Percentiles rank a stretch among this genome's conserved stretches.
These are phyloP conservation scores for Microcebus murinus DNA, from an alignment of 2,113 vertebrate genomes.

Conservation along the genomic window DNA sequence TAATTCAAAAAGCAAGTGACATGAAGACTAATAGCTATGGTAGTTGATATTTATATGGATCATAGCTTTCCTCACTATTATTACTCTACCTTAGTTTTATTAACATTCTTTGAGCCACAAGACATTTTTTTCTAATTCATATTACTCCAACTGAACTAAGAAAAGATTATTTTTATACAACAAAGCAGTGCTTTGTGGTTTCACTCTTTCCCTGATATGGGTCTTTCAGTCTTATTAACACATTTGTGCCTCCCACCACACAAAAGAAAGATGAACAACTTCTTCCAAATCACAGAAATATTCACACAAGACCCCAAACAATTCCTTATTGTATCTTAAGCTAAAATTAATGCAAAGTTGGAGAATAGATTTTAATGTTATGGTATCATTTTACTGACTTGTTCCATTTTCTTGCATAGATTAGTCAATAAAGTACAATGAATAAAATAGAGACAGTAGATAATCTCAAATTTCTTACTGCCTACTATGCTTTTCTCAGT, in stretches of 20 bases:
- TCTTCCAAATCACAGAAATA: slow-evolving; percentile 47
- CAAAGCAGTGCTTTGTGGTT: slow-evolving; percentile 46
- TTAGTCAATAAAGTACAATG: slow-evolving; percentile 28
- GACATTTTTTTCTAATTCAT: slow-evolving; percentile 32
- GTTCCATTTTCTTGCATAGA: slow-evolving; percentile 11
- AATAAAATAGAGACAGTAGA: not conserved
- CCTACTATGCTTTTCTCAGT: not conserved
- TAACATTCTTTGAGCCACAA: slow-evolving; percentile 31
- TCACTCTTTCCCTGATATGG: slow-evolving; percentile 14
- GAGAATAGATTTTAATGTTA: slow-evolving; percentile 25
- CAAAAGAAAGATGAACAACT: slow-evolving; percentile 40
- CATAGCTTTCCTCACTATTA: slow-evolving; percentile 49
- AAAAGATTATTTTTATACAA: slow-evolving; percentile 56
- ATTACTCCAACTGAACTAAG: slow-evolving; percentile 49
- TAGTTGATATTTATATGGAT: slow-evolving; percentile 58
- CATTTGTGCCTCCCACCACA: not conserved
- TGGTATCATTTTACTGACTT: not conserved
- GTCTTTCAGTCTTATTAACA: slow-evolving; percentile 15
- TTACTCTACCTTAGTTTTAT: slow-evolving; percentile 65
- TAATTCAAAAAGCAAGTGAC: slow-evolving; percentile 50
- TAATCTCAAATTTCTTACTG: not conserved
- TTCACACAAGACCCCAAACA: not conserved
- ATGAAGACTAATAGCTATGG: slow-evolving; percentile 49
- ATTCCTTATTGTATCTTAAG: not conserved
- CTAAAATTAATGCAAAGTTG: slow-evolving; percentile 31